phyloP scores from a whole-genome alignment of 30 jellyfish, hydroid and myxozoan genomes.

The Mastigias papua region DNA sequence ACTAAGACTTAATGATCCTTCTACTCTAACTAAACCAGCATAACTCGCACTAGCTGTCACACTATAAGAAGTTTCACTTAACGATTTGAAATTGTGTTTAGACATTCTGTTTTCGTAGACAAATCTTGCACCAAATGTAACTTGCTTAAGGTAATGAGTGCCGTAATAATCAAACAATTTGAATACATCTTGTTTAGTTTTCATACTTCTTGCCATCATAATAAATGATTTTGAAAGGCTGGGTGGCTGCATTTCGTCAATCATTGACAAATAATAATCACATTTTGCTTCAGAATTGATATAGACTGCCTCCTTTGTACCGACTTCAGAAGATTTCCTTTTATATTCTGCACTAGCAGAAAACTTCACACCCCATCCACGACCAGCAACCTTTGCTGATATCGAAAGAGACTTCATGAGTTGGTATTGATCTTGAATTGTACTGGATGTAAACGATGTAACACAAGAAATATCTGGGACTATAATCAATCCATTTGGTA shows the following conservation, averaged over 20 bases:
- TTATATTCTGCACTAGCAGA: slow-evolving; percentile 67
- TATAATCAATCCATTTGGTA: slow-evolving; percentile 70
- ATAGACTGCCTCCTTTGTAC: slow-evolving; percentile 48
- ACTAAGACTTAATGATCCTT: slow-evolving; percentile 35
- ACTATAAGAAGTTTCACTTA: neutral
- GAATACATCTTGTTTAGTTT: slow-evolving; percentile 27
- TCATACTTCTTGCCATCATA: slow-evolving; percentile 12
- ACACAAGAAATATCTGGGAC: slow-evolving; percentile 79
- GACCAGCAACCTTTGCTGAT: slow-evolving; percentile 59
- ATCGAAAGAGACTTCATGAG: slow-evolving; percentile 37
- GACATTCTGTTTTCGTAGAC: slow-evolving; percentile 68
- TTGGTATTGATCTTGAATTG: slow-evolving; percentile 50
- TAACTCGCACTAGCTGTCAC: slow-evolving; percentile 53
- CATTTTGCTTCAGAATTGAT: slow-evolving; percentile 68
- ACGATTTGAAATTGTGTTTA: slow-evolving; percentile 11
- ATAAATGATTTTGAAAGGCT: slow-evolving; percentile 31
- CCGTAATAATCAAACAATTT: slow-evolving; percentile 65
- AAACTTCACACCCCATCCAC: slow-evolving; percentile 76
- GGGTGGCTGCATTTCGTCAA: slow-evolving; percentile 72
- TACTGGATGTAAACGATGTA: slow-evolving; percentile 56
- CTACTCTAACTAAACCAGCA: slow-evolving; percentile 48
- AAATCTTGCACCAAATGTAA: slow-evolving; percentile 70
- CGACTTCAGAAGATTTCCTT: slow-evolving; percentile 44
- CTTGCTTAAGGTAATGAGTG: slow-evolving; percentile 63
- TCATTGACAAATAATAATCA: slow-evolving; percentile 61